phyloP scores from a whole-genome alignment of 2,797 vertebrate genomes.

The Euthynnus affinis region DNA sequence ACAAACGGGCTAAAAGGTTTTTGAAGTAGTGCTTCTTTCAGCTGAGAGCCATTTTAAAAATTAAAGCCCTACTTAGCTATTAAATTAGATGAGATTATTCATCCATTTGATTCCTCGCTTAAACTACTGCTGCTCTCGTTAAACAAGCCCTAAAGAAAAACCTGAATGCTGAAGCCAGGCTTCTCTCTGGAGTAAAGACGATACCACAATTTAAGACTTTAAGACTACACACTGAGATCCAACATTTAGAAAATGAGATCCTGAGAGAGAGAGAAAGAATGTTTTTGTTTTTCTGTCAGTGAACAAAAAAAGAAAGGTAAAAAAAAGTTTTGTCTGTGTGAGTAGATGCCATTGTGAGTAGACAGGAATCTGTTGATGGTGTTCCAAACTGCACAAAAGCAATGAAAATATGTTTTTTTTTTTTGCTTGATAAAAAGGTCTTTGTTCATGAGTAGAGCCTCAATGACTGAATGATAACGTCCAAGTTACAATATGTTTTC shows the following conservation, averaged over 20 bases:
- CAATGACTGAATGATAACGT: too few species aligned
- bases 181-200: background rate
- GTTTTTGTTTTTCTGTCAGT: too few species aligned
- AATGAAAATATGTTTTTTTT: too few species aligned
- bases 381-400: too few species aligned
- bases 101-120: conserved; percentile 23
- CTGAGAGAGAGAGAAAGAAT: too few species aligned
- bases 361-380: too few species aligned
- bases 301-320: too few species aligned
- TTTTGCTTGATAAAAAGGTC: too few species aligned
- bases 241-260: too few species aligned
- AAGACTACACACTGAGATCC: background rate
- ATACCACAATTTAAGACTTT: background rate
- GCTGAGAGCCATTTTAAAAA: conserved; percentile 39
- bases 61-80: conserved; percentile 23
- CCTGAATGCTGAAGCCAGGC: background rate
- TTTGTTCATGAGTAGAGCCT: too few species aligned
- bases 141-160: background rate
- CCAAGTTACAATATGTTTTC: background rate
- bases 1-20: conserved; percentile 39
- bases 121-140: conserved; percentile 23
- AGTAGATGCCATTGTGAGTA: too few species aligned
- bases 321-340: too few species aligned
- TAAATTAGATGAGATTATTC: conserved; percentile 24
- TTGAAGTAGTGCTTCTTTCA: conserved; percentile 21